Base-by-base conservation (phyloP, 2,113 vertebrate species). In the Ivindomyrus marchei region DNA sequence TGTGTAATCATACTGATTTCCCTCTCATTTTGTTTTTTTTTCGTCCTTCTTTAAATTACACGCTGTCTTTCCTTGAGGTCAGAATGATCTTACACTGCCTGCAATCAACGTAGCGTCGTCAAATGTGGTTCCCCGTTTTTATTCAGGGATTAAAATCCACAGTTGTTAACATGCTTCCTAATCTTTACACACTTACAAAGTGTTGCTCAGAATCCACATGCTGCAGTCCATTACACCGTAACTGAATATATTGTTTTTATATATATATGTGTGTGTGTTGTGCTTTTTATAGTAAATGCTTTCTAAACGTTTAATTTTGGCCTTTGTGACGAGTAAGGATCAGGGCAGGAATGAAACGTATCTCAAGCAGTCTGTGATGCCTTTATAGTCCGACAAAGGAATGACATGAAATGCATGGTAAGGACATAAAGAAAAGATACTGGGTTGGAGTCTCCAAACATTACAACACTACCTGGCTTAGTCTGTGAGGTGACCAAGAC, bases 1-100 rank as follows among this genome's bases (percentile, higher is more conserved):
- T 96, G 95, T 96, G 94, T 96, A 96, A 96, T 96, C 95, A 95
- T 95, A 94, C 93, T 92, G 95, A 95, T 94, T 93, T 94, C 95
- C 94, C 93, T 94, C 94, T 96, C 93, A 95, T 96, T 91, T 94
- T 92, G 93, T 94, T 94, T 94, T 93, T 94, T 93, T 94, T 39
- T 36, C 31, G 91, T 94, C 92, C 93, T 92, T 93, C 90, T 88
- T 94, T 94, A 96, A 96, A 96, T 96, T 95, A 96, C 94, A 95
- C 31, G 93, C 93, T 83, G 90, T 90, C 84, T 88, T 89, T 52
- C 21, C 88, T 91, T 88, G 90, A 93, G 91, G 62, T 74, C 89
- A 88, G 89, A 92, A 91, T 84, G 56, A 89, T 77, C 66, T 90
- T 90, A 89, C 74, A 88, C 58, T 84, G 89, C 89, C 50, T 88